Conservation (phyloP, 2,113 vertebrate species). For the Cavia porcellus region DNA sequence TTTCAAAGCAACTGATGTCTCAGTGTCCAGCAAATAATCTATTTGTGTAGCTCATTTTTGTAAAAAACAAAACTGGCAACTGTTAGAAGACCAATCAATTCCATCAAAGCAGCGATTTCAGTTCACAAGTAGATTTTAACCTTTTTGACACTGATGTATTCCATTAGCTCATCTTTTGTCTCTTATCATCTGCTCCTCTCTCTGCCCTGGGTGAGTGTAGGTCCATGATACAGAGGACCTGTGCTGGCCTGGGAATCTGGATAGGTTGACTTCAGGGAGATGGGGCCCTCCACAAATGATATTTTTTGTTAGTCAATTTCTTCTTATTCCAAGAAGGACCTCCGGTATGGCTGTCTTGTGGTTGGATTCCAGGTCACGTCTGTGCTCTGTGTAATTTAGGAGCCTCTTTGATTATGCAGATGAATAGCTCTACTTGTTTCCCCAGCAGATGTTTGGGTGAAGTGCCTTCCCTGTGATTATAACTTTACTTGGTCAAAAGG, state of each 20-base stretch:
- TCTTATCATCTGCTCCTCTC: accelerated
- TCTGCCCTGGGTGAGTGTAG: neutral
- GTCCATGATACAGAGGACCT: neutral
- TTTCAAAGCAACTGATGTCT: neutral
- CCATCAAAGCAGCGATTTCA: neutral
- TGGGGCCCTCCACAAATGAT: neutral
- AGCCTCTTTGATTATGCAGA: conserved; percentile 79
- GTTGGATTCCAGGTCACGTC: conserved; percentile 56
- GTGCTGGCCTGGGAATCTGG: neutral
- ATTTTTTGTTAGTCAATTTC: neutral
- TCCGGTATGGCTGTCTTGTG: neutral
- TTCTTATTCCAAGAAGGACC: conserved; percentile 12
- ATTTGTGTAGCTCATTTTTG: neutral
- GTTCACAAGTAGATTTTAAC: neutral
- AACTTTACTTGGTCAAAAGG: conserved; percentile 73
- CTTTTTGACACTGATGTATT: neutral
- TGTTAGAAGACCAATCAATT: neutral
- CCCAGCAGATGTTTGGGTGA: conserved; percentile 72
- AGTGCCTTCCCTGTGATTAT: conserved; percentile 79
- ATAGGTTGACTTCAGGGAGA: neutral
- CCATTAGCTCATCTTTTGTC: neutral
- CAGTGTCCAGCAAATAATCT: neutral
- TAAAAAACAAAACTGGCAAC: neutral
- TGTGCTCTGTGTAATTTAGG: conserved; percentile 68
- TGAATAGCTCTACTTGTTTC: conserved; percentile 78